Percentiles rank a stretch among this genome's conserved stretches.
Evolutionary conservation across 2,888 invertebrate genomes (phyloP).

Genomic region (Aricia artaxerxes): DNA sequence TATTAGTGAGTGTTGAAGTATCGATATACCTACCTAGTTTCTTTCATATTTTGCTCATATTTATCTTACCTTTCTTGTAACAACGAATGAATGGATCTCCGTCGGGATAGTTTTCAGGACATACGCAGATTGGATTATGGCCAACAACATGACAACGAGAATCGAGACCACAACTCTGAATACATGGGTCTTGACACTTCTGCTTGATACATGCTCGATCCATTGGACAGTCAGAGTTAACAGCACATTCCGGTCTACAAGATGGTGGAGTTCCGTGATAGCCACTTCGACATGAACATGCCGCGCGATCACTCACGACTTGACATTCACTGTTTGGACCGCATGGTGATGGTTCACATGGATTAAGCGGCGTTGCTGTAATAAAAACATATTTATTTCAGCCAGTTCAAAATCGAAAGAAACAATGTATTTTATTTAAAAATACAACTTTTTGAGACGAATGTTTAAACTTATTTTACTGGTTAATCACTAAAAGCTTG

Average conservation of each 20-base stretch:
- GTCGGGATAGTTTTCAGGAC: constrained; percentile 82
- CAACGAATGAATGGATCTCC: constrained; percentile 91
- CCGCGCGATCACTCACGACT: constrained; percentile 84
- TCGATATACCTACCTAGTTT: too few relatives aligned
- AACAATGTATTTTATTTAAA: background rate
- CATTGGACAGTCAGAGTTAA: constrained; percentile 87
- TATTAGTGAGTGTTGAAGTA: too few relatives aligned
- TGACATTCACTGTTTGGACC: constrained; percentile 88
- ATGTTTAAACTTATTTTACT: background rate
- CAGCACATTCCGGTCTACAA: constrained; percentile 88
- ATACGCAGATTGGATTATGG: constrained; percentile 90
- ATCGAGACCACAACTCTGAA: constrained; percentile 87
- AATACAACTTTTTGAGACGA: background rate
- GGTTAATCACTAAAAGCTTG: background rate
- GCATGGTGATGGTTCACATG: constrained; percentile 89
- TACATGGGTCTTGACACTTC: constrained; percentile 88
- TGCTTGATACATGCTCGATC: constrained; percentile 87
- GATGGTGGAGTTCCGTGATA: constrained; percentile 87
- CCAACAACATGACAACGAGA: constrained; percentile 89
- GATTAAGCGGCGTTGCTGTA: constrained; percentile 67
- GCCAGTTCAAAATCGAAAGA: background rate
- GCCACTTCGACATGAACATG: constrained; percentile 86
- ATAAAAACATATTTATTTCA: constrained; percentile 31
- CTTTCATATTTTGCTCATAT: background rate
- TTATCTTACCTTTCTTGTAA: constrained; percentile 64